Conservation (phyloP, 2,113 vertebrate genomes). For the Cyanoliseus patagonus region DNA sequence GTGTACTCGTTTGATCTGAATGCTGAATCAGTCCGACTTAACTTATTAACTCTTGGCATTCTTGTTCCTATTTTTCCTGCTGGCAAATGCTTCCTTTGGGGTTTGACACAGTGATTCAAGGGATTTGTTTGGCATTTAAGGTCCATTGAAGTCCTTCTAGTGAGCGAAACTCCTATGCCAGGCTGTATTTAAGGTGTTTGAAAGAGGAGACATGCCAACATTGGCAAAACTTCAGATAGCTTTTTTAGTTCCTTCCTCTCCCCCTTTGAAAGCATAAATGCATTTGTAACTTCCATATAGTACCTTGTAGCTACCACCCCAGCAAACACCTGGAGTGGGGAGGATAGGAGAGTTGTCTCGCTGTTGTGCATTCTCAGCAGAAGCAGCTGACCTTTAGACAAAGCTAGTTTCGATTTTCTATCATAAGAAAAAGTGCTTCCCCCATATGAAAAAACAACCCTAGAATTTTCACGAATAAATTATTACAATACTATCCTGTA, state of each 20-base stretch:
- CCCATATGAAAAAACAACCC: rapidly evolving
- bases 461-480: neutral
- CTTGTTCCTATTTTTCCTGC: neutral
- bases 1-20: neutral
- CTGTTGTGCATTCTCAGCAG: neutral
- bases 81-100: slow-evolving; percentile 11
- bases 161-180: neutral
- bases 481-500: neutral
- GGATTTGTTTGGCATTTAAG: slow-evolving; percentile 28
- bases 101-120: neutral
- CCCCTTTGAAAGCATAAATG: neutral
- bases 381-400: neutral
- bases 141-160: neutral
- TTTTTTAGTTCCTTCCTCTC: neutral
- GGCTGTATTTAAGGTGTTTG: slow-evolving; percentile 29
- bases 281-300: neutral
- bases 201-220: neutral
- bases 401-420: neutral
- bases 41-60: slow-evolving; percentile 38
- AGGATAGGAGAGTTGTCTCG: neutral
- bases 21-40: neutral
- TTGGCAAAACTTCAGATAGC: slow-evolving; percentile 2
- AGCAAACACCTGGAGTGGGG: neutral
- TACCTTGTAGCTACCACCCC: neutral
- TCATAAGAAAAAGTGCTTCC: neutral